phyloP scores from a whole-genome alignment of 2,888 invertebrate species.

The Drosophila mayaguana region DNA sequence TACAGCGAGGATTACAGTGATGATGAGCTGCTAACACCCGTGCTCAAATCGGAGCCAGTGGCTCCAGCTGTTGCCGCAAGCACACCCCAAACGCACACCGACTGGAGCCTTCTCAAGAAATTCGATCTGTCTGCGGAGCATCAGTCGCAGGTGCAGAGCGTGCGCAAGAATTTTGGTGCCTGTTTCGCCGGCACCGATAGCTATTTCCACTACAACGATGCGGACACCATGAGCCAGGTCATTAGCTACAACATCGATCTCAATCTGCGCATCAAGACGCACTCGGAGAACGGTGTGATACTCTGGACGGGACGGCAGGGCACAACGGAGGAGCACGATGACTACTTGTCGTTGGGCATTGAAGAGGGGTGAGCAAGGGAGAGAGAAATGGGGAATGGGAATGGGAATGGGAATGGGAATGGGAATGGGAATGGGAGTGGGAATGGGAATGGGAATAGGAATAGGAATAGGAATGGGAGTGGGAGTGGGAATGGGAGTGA shows the following conservation, averaged over 20 bases:
- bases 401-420: too few species aligned
- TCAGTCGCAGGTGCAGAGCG: conserved; percentile 74
- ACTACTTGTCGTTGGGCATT: conserved; percentile 94
- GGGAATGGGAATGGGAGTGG: too few species aligned
- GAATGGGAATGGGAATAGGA: too few species aligned
- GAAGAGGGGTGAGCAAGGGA: conserved; percentile 87
- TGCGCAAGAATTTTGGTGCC: conserved; percentile 86
- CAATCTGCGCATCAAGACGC: conserved; percentile 93
- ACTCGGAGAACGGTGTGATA: conserved; percentile 90
- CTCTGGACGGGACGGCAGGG: conserved; percentile 93
- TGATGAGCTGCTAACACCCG: conserved; percentile 69
- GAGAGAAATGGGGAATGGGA: neutral
- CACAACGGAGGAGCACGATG: conserved; percentile 86
- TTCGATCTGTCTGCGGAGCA: conserved; percentile 79
- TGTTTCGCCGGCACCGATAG: conserved; percentile 94
- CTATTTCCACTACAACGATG: conserved; percentile 94
- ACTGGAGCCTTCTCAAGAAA: conserved; percentile 81
- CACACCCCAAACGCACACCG: conserved; percentile 79
- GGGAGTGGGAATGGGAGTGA: too few species aligned
- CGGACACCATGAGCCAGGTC: conserved; percentile 93
- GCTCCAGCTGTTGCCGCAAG: conserved; percentile 24
- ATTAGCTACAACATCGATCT: conserved; percentile 94
- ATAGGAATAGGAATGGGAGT: too few species aligned
- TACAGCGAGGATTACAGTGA: conserved; percentile 61
- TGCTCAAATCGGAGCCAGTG: conserved; percentile 38